Percentiles rank a stretch among this genome's conserved stretches.
phyloP scores from a whole-genome alignment of 2,797 vertebrate genomes.

The Brachymystax lenok region DNA sequence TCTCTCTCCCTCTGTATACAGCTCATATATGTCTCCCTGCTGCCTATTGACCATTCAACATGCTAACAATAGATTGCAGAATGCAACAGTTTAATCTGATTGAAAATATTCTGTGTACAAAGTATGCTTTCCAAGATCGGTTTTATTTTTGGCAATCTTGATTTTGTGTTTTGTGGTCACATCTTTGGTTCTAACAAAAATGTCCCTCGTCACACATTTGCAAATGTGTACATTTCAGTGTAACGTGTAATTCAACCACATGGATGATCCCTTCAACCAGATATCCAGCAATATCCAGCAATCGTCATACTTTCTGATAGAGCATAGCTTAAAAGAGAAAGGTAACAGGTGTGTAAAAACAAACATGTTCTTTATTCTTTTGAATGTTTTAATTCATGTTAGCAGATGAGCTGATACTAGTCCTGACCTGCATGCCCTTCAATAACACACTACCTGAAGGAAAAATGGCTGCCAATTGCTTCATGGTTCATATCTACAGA shows the following conservation, averaged over 20 bases:
- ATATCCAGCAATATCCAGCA: conserved; percentile 33
- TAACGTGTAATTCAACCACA: conserved; percentile 60
- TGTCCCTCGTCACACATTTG: conserved; percentile 63
- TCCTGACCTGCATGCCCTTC: conserved; percentile 91
- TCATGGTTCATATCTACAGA: conserved; percentile 78
- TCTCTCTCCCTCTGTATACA: conserved; percentile 11
- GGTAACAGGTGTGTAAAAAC: conserved; percentile 79
- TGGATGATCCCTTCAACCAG: conserved; percentile 51
- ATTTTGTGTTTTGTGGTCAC: conserved; percentile 67
- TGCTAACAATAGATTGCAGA: background rate
- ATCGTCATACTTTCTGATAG: conserved; percentile 40
- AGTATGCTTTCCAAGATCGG: conserved; percentile 66
- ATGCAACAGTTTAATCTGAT: background rate
- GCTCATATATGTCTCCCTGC: background rate
- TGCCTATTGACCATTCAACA: background rate
- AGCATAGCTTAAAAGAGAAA: conserved; percentile 49
- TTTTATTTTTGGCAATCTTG: conserved; percentile 78
- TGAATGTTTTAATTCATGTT: conserved; percentile 87
- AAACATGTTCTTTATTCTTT: conserved; percentile 94
- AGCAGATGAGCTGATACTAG: conserved; percentile 85
- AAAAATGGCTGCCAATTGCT: conserved; percentile 80
- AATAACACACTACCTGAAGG: conserved; percentile 88
- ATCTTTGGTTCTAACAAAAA: conserved; percentile 67
- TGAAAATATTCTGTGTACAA: conserved; percentile 33
- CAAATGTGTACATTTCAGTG: conserved; percentile 56